Evolutionary conservation across 2,888 invertebrate species (phyloP), one percentile per base, ranked within the genome.

Genomic region (Oeneis ivallda): DNA sequence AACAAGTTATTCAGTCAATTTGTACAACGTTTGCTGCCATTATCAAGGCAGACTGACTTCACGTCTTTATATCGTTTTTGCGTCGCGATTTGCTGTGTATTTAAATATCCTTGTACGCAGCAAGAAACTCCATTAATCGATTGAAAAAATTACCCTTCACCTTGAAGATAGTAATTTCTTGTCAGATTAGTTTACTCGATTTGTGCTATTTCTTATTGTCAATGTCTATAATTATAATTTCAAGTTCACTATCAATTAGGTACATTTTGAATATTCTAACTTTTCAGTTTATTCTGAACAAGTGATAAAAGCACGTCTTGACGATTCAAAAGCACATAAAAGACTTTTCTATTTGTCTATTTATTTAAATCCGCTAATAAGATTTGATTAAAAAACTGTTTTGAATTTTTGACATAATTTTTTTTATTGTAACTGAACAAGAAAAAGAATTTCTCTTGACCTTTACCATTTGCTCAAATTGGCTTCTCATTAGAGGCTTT

Each of bases 11-110:
- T 41, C 41, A 41, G 19, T 19, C 2, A 26, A 45, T n/a, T 41
- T 56, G 41, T 10, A 58, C 32, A 58, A 58, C 58, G 45, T 34
- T 56, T 39, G 56, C 56, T 13, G 17, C 19, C 26, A 62, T 62
- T 62, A 43, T 62, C 10, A 52, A 41, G 15, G 47, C 59, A 37
- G 47, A 59, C 41, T 56, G 56, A 41, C 41, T 54, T 56, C 17
- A 10, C 39, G 34, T 32, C 39, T 37, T 39, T 54, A 34, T 17
- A 39, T 17, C 39, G 39, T 56, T 56, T 56, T 56, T 56, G 11
- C 39, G 39, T 19, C 19, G 19, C 41, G 41, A 56, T 56, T 56
- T 56, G 56, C 39, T 56, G 11, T 19, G 56, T 37, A 53, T 53
- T 52, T 37, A 53, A n/a, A 4, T 56, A 56, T 56, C 56, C 39